A percentile compares a stretch with the other conserved stretches of the same genome.
Evolutionary conservation across 2,888 invertebrate genomes (phyloP).

Genomic region (Arrhopalites spinosus): DNA sequence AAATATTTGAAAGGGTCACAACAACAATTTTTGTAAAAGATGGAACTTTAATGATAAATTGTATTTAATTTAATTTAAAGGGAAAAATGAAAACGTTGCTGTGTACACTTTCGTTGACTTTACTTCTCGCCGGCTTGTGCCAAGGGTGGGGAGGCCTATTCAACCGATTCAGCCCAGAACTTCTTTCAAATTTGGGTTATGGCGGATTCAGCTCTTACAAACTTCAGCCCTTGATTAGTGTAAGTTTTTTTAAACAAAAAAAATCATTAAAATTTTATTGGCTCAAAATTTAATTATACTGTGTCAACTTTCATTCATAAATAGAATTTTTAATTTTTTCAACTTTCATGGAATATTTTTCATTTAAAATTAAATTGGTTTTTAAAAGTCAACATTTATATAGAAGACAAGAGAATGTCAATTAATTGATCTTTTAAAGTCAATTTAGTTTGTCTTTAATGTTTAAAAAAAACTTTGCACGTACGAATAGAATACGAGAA

Average conservation of each 20-base stretch:
- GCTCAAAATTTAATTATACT: no score
- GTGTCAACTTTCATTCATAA: background rate
- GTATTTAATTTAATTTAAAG: no score
- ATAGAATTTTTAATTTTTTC: slow-evolving; percentile 8
- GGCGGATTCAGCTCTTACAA: slow-evolving; percentile 69
- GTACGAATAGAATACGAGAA: no score
- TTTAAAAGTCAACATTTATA: background rate
- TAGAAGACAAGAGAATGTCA: background rate
- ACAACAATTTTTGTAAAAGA: background rate
- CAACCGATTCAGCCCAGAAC: slow-evolving; percentile 85
- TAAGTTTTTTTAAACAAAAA: slow-evolving; percentile 37
- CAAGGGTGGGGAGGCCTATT: slow-evolving; percentile 67
- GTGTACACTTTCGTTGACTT: slow-evolving; percentile 45
- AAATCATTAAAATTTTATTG: no score
- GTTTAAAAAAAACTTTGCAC: no score
- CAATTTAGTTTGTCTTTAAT: background rate
- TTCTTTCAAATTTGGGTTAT: slow-evolving; percentile 79
- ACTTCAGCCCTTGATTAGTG: slow-evolving; percentile 53
- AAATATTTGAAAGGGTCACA: no score
- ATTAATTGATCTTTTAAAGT: background rate
- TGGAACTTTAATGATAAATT: background rate
- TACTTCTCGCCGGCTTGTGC: slow-evolving; percentile 47
- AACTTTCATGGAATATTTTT: no score
- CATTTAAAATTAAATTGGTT: background rate
- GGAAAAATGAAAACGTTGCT: slow-evolving; percentile 48